These are phyloP conservation scores for Homarus americanus DNA, from an alignment of 1,140 invertebrate genomes.

Conservation along the genomic window DNA sequence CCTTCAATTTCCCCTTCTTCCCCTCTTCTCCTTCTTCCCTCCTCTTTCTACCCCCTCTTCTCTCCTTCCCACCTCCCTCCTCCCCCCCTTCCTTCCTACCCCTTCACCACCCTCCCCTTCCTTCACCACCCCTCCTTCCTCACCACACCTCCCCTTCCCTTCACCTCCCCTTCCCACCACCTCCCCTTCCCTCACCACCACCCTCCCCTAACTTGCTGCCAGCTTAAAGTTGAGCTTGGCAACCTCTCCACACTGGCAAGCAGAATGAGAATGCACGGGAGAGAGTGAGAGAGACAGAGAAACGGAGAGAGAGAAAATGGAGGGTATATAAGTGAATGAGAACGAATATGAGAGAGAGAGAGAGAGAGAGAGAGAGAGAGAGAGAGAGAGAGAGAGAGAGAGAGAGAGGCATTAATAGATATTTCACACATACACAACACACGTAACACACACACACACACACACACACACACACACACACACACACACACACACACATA, in stretches of 20 bases:
- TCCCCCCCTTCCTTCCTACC: background rate
- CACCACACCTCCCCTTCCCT: background rate
- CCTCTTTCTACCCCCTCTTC: no score
- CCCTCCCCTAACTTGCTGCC: background rate
- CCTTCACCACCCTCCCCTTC: background rate
- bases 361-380: constrained; percentile 12
- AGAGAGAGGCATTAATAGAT: background rate
- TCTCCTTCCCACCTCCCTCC: no score
- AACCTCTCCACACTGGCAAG: background rate
- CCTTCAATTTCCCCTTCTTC: background rate
- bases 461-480: no score
- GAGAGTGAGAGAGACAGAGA: constrained; percentile 46
- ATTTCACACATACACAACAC: no score
- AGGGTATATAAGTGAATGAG: no score
- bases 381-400: constrained; percentile 5
- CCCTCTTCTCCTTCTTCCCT: background rate
- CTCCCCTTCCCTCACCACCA: no score
- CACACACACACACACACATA: no score
- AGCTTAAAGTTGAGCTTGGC: constrained; percentile 32
- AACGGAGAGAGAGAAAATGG: constrained; percentile 22
- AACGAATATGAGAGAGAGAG: constrained; percentile 43
- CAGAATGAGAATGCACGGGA: constrained; percentile 4
- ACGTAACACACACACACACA: no score
- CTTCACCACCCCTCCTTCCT: background rate
- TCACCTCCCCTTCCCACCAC: background rate